A percentile compares a stretch with the other conserved stretches of the same genome.
These are phyloP conservation scores for Hyposoter dolosus DNA, from an alignment of 2,888 invertebrate species.

Conservation along the genomic window DNA sequence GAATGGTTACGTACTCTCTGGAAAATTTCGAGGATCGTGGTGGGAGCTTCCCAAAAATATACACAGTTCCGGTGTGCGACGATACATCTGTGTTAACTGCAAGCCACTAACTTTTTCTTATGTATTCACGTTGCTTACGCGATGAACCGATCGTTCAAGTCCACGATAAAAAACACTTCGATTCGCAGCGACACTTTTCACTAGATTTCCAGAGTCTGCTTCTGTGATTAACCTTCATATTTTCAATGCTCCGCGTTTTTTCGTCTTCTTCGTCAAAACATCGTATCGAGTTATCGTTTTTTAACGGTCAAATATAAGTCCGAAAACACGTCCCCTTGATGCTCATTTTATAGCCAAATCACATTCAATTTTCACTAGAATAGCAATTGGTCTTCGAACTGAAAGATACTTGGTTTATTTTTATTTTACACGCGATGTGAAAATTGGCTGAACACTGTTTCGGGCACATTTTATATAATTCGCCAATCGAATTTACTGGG, in stretches of 20 bases:
- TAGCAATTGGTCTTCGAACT: background rate
- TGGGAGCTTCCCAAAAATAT: slow-evolving; percentile 60
- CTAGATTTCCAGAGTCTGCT: background rate
- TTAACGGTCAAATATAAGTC: background rate
- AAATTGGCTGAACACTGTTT: background rate
- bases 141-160: background rate
- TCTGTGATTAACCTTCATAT: background rate
- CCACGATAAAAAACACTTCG: background rate
- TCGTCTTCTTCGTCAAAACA: background rate
- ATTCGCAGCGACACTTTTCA: background rate
- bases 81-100: slow-evolving; percentile 1
- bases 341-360: background rate
- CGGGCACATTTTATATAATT: background rate
- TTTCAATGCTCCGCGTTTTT: background rate
- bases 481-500: background rate
- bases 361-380: background rate
- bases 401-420: background rate
- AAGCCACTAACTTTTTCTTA: background rate
- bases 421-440: background rate
- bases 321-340: background rate
- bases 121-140: background rate
- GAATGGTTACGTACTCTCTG: slow-evolving; percentile 50
- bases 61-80: slow-evolving; percentile 31
- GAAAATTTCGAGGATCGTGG: slow-evolving; percentile 56
- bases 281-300: background rate